Evolutionary conservation across 2,113 vertebrate species (phyloP), one percentile per base, ranked within the genome.

Genomic region (Misgurnus anguillicaudatus): DNA sequence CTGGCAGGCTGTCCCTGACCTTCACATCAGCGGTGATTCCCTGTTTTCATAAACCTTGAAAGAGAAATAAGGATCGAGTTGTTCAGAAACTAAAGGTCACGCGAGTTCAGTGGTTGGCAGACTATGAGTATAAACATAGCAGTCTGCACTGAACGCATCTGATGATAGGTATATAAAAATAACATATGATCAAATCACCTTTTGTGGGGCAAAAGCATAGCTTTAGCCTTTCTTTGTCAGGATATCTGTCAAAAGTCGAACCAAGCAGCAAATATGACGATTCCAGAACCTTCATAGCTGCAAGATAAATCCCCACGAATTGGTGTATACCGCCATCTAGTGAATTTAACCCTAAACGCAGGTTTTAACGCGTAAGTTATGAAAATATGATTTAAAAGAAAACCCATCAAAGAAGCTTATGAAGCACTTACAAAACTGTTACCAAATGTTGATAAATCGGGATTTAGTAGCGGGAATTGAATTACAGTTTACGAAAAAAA

Each of bases 281-380:
- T 31, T 31, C 24, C 24, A 31, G 24, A 31, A 31, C 24, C 24
- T 31, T 31, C 24, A 31, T n/a, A n/a, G n/a, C n/a, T n/a, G n/a
- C 24, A 31, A 31, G 24, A 31, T 31, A 31, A 31, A 31, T 31
- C 24, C 24, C 2, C 9, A 9, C n/a, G 58, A 62, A 38, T 31
- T 60, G 53, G 61, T 42, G 19, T 72, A 76, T 62, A 14, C 9
- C 83, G 31, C 81, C 85, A 86, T 80, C 85, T 85, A 82, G 81
- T 77, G 86, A 72, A 60, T 16, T 8, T 11, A 64, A 47, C 24
- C 41, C 0, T 39, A 60, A 79, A n/a, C 55, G n/a, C 60, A 31
- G 24, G 2, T 31, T 31, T 31, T 31, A 31, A 31, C 24, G 24
- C 24, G 24, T 31, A 31, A 31, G 24, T 3, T 31, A n/a, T 3